These are phyloP conservation scores for Epizoanthus fatuus DNA, from an alignment of 92 coral and sea anemone genomes.

Conservation along the genomic window DNA sequence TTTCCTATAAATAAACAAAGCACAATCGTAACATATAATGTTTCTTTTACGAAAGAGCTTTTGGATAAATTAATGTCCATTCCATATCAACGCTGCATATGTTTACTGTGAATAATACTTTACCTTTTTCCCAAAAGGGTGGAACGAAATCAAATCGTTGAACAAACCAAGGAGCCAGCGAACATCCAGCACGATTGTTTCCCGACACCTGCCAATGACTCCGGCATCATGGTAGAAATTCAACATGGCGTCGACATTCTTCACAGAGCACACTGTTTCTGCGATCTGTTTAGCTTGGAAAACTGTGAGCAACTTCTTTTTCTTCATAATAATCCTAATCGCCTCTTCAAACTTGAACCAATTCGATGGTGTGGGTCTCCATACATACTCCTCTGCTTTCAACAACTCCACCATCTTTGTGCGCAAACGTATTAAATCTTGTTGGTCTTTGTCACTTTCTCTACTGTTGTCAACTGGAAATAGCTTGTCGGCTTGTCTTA, in stretches of 20 bases:
- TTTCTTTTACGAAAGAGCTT: too few species aligned
- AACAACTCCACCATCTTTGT: not conserved
- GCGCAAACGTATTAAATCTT: not conserved
- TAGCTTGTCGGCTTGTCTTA: not conserved
- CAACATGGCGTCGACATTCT: not conserved
- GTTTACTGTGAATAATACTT: too few species aligned
- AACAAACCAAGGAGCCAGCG: not conserved
- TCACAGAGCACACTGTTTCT: not conserved
- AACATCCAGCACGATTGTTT: not conserved
- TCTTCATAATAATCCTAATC: not conserved
- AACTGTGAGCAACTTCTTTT: not conserved
- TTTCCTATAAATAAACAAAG: too few species aligned
- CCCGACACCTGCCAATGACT: not conserved
- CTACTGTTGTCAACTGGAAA: conserved; percentile 1
- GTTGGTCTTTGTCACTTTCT: not conserved
- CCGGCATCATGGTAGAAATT: not conserved
- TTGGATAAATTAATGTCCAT: too few species aligned
- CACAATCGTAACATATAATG: too few species aligned
- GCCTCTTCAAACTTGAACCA: conserved; percentile 10
- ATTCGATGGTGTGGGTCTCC: not conserved
- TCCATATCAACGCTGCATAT: too few species aligned
- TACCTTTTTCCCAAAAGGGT: too few species aligned
- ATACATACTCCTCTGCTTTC: not conserved
- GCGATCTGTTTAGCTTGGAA: not conserved
- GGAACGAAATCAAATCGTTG: too few species aligned